A percentile compares a stretch with the other conserved stretches of the same genome.
Conservation (phyloP, 2,888 invertebrate genomes). For the Rotaria sp. region DNA sequence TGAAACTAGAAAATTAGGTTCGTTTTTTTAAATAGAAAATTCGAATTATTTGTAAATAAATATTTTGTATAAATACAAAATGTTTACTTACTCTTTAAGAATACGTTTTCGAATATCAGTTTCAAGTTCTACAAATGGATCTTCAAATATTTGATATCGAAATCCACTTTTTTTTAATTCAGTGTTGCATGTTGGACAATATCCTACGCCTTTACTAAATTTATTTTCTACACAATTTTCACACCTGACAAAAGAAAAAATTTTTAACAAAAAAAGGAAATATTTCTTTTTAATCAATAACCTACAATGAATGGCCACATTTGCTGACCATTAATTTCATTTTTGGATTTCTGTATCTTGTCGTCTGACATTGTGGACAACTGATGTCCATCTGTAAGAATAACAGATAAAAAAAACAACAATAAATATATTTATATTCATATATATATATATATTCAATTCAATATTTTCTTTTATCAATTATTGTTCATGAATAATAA, state of each 20-base stretch:
- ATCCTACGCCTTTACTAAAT: slow-evolving; percentile 85
- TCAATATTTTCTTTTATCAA: background rate
- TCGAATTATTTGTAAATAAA: background rate
- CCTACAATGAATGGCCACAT: slow-evolving; percentile 80
- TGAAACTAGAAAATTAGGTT: slow-evolving; percentile 63
- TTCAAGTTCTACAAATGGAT: slow-evolving; percentile 90
- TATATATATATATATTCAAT: background rate
- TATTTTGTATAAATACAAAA: slow-evolving; percentile 13
- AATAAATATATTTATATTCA: background rate
- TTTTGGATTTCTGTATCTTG: slow-evolving; percentile 88
- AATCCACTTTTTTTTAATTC: slow-evolving; percentile 80
- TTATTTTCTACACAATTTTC: slow-evolving; percentile 91
- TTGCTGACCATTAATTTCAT: slow-evolving; percentile 93
- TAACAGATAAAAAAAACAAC: background rate
- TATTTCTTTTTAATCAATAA: slow-evolving; percentile 39
- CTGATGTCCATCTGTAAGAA: slow-evolving; percentile 8
- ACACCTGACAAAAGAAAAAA: slow-evolving; percentile 59
- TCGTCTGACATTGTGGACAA: slow-evolving; percentile 93
- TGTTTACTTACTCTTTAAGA: slow-evolving; percentile 57
- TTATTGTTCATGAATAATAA: slow-evolving; percentile 12
- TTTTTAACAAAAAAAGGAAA: background rate
- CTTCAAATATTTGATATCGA: slow-evolving; percentile 88
- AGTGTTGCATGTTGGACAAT: slow-evolving; percentile 85
- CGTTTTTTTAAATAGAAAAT: slow-evolving; percentile 7
- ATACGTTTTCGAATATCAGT: slow-evolving; percentile 84